These are phyloP conservation scores for Anguilla marmorata DNA, from an alignment of 2,797 vertebrate species.

Conservation along the genomic window DNA sequence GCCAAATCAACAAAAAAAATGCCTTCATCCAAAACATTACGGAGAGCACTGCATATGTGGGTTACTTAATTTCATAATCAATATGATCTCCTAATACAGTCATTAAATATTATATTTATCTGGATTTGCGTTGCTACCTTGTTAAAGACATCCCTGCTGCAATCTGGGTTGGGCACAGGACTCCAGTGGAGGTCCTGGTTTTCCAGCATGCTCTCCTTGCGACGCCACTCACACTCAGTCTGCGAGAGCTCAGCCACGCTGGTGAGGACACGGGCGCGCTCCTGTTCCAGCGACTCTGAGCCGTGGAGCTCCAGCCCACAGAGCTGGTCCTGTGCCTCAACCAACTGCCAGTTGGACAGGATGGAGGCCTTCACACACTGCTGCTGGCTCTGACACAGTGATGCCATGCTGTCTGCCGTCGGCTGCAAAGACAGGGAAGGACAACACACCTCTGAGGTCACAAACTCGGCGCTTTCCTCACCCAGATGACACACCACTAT, in stretches of 20 bases:
- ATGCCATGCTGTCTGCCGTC: constrained; percentile 74
- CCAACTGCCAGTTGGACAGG: constrained; percentile 89
- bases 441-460: background rate
- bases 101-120: background rate
- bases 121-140: constrained; percentile 72
- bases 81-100: background rate
- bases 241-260: constrained; percentile 81
- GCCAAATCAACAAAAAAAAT: too few species aligned
- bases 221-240: constrained; percentile 90
- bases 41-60: too few species aligned
- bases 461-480: background rate
- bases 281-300: constrained; percentile 90
- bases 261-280: constrained; percentile 78
- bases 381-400: constrained; percentile 87
- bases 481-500: background rate
- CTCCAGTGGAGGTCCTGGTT: constrained; percentile 76
- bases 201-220: constrained; percentile 88
- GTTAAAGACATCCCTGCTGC: constrained; percentile 91
- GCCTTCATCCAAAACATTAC: too few species aligned
- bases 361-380: constrained; percentile 87
- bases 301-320: constrained; percentile 90
- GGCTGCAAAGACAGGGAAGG: constrained; percentile 49
- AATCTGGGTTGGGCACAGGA: constrained; percentile 73
- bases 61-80: background rate
- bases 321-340: constrained; percentile 91